These are phyloP conservation scores for Idaea dimidiata DNA, from an alignment of 2,888 invertebrate species.

Conservation along the genomic window DNA sequence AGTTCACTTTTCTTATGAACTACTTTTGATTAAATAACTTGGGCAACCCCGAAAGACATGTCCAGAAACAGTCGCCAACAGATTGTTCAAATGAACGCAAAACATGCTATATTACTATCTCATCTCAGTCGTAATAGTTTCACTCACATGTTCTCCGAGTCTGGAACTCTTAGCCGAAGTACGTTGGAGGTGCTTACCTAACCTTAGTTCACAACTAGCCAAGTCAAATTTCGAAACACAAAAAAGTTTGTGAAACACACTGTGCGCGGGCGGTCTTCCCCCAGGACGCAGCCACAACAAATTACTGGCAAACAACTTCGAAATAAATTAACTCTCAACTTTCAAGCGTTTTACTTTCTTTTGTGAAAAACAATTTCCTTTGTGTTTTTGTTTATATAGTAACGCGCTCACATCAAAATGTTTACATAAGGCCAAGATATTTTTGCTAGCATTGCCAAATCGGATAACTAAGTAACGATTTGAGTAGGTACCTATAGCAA, in stretches of 20 bases:
- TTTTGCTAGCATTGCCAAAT: constrained; percentile 34
- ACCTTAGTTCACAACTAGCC: constrained; percentile 54
- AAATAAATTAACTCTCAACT: constrained; percentile 79
- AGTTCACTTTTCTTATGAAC: background rate
- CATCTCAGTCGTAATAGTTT: constrained; percentile 24
- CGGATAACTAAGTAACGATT: constrained; percentile 17
- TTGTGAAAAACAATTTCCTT: constrained; percentile 73
- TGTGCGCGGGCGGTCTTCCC: constrained; percentile 61
- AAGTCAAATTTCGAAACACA: constrained; percentile 62
- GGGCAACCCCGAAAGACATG: background rate
- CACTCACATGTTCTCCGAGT: constrained; percentile 17
- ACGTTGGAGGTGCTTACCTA: constrained; percentile 39
- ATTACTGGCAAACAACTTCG: constrained; percentile 77
- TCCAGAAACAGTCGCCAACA: background rate
- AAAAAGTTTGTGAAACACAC: constrained; percentile 65
- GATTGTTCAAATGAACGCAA: background rate
- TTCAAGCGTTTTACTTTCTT: constrained; percentile 74
- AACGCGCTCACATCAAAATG: constrained; percentile 43
- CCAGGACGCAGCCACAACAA: constrained; percentile 72
- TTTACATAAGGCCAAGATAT: constrained; percentile 37
- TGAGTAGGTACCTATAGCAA: background rate
- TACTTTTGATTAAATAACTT: background rate
- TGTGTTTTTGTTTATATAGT: constrained; percentile 62
- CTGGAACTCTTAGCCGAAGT: constrained; percentile 33
- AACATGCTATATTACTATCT: constrained; percentile 12